phyloP scores from a whole-genome alignment of 2,113 vertebrate genomes.

The Piliocolobus tephrosceles region DNA sequence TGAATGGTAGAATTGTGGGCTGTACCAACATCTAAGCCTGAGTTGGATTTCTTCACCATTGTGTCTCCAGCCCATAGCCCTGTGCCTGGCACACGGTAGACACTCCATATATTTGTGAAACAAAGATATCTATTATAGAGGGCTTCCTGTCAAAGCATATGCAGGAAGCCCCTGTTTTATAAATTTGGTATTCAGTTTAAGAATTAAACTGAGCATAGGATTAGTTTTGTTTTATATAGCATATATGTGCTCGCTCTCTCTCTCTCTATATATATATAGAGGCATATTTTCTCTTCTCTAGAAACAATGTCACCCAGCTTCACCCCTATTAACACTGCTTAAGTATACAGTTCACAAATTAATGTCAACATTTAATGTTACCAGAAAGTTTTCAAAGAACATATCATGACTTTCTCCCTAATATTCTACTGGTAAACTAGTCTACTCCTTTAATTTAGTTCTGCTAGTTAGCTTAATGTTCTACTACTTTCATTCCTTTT shows the following conservation, averaged over 20 bases:
- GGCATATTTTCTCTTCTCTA: neutral
- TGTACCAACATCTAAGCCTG: neutral
- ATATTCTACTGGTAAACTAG: neutral
- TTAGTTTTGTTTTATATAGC: neutral
- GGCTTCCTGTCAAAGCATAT: neutral
- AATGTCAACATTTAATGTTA: neutral
- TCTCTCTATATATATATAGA: no score
- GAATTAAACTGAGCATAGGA: neutral
- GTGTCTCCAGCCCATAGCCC: neutral
- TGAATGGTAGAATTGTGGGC: neutral
- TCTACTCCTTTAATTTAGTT: neutral
- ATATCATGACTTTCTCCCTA: neutral
- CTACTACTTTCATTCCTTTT: neutral
- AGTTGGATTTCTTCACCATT: neutral
- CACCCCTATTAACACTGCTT: neutral
- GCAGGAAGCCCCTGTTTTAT: neutral
- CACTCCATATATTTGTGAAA: neutral
- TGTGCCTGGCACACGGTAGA: neutral
- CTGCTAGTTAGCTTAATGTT: neutral
- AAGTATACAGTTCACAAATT: neutral
- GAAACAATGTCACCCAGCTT: neutral
- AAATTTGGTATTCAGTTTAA: neutral
- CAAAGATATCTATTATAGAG: neutral
- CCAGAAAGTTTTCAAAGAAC: slow-evolving; percentile 31
- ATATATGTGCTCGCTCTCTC: no score